phyloP scores from a whole-genome alignment of 2,888 invertebrate species.

The Dichetophora obliterata region DNA sequence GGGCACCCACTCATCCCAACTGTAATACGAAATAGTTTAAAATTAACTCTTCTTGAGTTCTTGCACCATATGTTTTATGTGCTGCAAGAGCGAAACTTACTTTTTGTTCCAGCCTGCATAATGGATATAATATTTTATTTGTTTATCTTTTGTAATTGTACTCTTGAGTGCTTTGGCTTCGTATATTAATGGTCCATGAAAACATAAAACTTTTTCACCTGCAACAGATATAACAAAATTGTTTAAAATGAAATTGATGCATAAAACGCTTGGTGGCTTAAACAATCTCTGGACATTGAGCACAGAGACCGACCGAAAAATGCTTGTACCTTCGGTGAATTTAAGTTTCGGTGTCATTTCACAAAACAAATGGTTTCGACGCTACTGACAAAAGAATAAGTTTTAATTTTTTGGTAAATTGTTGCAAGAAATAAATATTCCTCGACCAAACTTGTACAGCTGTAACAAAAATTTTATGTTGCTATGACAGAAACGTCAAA shows the following conservation, averaged over 20 bases:
- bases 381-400: slow-evolving; percentile 3
- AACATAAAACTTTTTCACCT: slow-evolving; percentile 94
- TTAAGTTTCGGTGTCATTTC: slow-evolving; percentile 77
- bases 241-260: background rate
- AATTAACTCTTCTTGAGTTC: background rate
- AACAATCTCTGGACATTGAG: slow-evolving; percentile 26
- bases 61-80: background rate
- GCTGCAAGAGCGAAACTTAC: slow-evolving; percentile 72
- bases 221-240: slow-evolving; percentile 50
- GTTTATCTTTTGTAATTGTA: slow-evolving; percentile 86
- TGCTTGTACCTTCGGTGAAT: slow-evolving; percentile 78
- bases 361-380: slow-evolving; percentile 60
- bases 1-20: slow-evolving; percentile 94
- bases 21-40: slow-evolving; percentile 59
- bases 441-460: slow-evolving; percentile 24
- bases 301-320: slow-evolving; percentile 10
- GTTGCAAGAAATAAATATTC: background rate
- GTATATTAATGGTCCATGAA: slow-evolving; percentile 95
- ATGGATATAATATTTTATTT: slow-evolving; percentile 92
- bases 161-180: slow-evolving; percentile 96
- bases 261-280: background rate
- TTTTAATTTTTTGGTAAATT: slow-evolving; percentile 7
- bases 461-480: slow-evolving; percentile 20
- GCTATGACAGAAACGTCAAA: slow-evolving; percentile 23
- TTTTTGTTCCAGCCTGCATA: slow-evolving; percentile 99